Conservation (phyloP, 1,140 invertebrate genomes). For the Drosophila takahashii region DNA sequence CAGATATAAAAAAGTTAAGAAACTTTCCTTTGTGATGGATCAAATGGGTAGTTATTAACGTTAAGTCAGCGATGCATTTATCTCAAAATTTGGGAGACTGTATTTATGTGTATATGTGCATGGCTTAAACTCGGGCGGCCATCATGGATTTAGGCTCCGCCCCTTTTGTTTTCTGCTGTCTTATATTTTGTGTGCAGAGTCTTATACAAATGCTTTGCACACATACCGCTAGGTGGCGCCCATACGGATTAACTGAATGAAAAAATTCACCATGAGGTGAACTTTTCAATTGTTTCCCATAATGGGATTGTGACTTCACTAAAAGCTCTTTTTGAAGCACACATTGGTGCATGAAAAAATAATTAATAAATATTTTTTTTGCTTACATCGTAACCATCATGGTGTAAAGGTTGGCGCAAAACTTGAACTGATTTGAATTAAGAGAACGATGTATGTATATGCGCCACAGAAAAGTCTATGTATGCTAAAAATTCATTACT, state of each 20-base stretch:
- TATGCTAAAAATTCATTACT: too few species aligned
- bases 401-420: too few species aligned
- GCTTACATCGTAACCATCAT: too few species aligned
- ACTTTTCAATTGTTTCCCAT: background rate
- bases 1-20: too few species aligned
- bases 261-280: conserved; percentile 1
- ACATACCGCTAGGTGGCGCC: conserved; percentile 1
- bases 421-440: too few species aligned
- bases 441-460: too few species aligned
- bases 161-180: conserved; percentile 7
- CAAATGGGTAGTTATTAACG: background rate
- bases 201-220: background rate
- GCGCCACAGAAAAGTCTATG: too few species aligned
- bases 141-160: conserved; percentile 41
- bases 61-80: background rate
- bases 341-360: background rate
- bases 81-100: background rate
- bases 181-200: background rate
- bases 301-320: conserved; percentile 9
- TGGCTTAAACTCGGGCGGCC: conserved; percentile 14
- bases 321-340: conserved; percentile 1
- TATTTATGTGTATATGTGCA: background rate
- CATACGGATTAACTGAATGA: too few species aligned
- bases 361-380: too few species aligned
- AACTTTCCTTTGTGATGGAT: background rate